These are phyloP conservation scores for Aspidoscelis tigris DNA, from an alignment of 2,113 vertebrate species.

Conservation along the genomic window DNA sequence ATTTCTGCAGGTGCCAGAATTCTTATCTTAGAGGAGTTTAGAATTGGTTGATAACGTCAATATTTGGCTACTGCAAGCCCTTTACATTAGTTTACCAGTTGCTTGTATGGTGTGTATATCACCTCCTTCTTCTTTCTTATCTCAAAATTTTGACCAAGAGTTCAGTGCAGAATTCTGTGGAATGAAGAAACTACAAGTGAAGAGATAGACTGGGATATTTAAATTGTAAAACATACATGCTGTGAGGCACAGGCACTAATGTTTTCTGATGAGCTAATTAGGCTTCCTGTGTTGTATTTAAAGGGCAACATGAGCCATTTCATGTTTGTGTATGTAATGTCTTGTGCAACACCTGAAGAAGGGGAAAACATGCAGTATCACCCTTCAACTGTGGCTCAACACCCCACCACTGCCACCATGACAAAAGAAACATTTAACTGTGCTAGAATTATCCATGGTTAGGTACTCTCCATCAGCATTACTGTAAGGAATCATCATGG, in stretches of 20 bases:
- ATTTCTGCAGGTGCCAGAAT: slow-evolving; percentile 70
- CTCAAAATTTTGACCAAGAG: slow-evolving; percentile 19
- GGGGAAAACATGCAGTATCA: no score
- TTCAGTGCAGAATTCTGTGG: background rate
- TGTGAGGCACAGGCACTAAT: background rate
- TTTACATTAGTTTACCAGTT: slow-evolving; percentile 8
- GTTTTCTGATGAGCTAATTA: background rate
- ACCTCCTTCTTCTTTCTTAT: slow-evolving; percentile 8
- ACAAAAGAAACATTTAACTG: no score
- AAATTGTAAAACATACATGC: background rate
- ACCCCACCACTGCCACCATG: no score
- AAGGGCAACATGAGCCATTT: no score
- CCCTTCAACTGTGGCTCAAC: no score
- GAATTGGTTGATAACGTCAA: slow-evolving; percentile 35
- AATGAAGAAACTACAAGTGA: background rate
- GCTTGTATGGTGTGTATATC: background rate
- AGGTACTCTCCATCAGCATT: no score
- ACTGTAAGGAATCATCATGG: no score
- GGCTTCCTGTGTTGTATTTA: background rate
- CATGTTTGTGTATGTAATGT: no score
- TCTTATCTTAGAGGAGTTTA: slow-evolving; percentile 54
- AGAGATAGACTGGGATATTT: background rate
- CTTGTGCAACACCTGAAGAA: no score
- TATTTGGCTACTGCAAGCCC: slow-evolving; percentile 47
- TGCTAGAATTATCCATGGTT: no score